A percentile compares a stretch with the other conserved stretches of the same genome.
Evolutionary conservation across 2,888 invertebrate species (phyloP).

Genomic region (Salpingus planirostris): DNA sequence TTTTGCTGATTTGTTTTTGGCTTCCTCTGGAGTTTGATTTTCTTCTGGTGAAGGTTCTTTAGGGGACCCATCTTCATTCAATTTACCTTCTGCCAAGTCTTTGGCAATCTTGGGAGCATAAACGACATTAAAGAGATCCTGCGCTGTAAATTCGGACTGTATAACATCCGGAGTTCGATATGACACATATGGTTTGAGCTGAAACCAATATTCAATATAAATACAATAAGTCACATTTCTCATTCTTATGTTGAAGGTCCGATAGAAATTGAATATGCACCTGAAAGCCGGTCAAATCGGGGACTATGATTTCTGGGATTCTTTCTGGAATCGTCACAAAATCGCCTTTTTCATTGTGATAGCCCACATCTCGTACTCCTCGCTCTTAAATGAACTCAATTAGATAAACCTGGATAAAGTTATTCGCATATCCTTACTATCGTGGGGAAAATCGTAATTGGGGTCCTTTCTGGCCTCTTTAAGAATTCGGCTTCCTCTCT

Average conservation of each 20-base stretch:
- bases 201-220: constrained; percentile 25
- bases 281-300: constrained; percentile 72
- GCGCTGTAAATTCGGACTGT: constrained; percentile 74
- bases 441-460: constrained; percentile 56
- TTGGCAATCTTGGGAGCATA: constrained; percentile 70
- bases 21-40: constrained; percentile 61
- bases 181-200: constrained; percentile 90
- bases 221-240: not conserved
- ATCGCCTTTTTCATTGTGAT: constrained; percentile 45
- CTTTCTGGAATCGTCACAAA: constrained; percentile 70
- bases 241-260: too few relatives aligned
- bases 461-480: constrained; percentile 51
- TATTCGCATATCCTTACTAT: constrained; percentile 46
- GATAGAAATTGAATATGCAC: too few relatives aligned
- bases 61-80: constrained; percentile 60
- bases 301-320: constrained; percentile 88
- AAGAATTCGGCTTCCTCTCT: constrained; percentile 61
- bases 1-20: constrained; percentile 56
- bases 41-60: constrained; percentile 66
- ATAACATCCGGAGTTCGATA: constrained; percentile 68
- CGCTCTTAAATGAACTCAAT: constrained; percentile 42
- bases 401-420: constrained; percentile 2
- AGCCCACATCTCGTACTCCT: constrained; percentile 61
- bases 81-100: constrained; percentile 63
- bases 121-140: constrained; percentile 72